phyloP scores from a whole-genome alignment of 2,797 vertebrate species.

The Holocentrus rufus region DNA sequence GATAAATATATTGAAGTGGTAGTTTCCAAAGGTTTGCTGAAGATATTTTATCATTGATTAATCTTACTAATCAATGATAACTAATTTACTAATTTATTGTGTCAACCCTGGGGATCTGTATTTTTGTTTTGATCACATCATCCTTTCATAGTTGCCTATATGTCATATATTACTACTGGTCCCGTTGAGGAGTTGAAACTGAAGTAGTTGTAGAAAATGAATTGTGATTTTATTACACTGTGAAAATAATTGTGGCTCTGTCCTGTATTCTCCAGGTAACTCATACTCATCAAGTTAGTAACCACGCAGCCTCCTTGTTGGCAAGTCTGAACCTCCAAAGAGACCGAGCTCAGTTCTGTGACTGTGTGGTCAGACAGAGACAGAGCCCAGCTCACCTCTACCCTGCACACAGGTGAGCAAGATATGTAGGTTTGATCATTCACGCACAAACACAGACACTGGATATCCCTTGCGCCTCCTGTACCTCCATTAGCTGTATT shows the following conservation, averaged over 20 bases:
- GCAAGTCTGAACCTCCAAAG: conserved; percentile 73
- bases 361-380: conserved; percentile 75
- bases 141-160: too few relatives aligned
- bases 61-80: conserved; percentile 1
- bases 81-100: too few relatives aligned
- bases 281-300: conserved; percentile 8
- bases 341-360: conserved; percentile 72
- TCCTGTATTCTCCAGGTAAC: conserved; percentile 48
- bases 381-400: conserved; percentile 65
- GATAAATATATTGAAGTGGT: conserved; percentile 3
- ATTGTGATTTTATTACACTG: too few relatives aligned
- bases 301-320: conserved; percentile 65
- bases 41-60: neutral
- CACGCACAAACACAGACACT: neutral
- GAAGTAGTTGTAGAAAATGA: too few relatives aligned
- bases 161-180: too few relatives aligned
- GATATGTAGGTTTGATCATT: neutral
- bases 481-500: too few relatives aligned
- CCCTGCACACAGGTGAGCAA: conserved; percentile 76
- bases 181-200: too few relatives aligned
- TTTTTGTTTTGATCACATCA: neutral
- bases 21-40: neutral
- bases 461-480: too few relatives aligned
- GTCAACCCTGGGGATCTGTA: neutral
- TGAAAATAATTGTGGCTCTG: neutral